These are phyloP conservation scores for Tyrophagus putrescentiae DNA, from an alignment of 1,140 invertebrate genomes.

Conservation along the genomic window DNA sequence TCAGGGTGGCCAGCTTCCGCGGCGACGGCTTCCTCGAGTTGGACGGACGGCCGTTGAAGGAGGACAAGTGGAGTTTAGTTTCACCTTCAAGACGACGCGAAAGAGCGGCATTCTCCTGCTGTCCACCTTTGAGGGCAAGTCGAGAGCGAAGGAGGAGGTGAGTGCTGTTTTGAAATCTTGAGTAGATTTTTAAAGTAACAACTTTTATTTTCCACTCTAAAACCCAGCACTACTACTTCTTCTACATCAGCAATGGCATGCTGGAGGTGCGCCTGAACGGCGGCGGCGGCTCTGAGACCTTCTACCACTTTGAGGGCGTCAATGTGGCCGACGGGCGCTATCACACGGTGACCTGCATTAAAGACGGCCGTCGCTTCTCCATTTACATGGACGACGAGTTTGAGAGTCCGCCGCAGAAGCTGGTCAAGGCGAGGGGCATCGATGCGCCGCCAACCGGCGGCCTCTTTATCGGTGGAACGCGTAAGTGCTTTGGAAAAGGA, in stretches of 20 bases:
- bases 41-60: slow-evolving; percentile 43
- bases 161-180: slow-evolving; percentile 10
- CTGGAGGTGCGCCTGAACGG: slow-evolving; percentile 50
- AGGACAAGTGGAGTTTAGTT: slow-evolving; percentile 48
- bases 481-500: background rate
- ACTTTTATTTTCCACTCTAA: slow-evolving; percentile 22
- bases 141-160: slow-evolving; percentile 26
- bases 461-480: slow-evolving; percentile 49
- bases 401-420: slow-evolving; percentile 37
- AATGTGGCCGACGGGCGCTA: slow-evolving; percentile 28
- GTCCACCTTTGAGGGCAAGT: slow-evolving; percentile 39
- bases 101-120: slow-evolving; percentile 53
- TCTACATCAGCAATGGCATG: slow-evolving; percentile 46
- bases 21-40: slow-evolving; percentile 64
- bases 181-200: slow-evolving; percentile 7
- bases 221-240: slow-evolving; percentile 48
- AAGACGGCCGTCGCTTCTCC: slow-evolving; percentile 21
- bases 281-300: slow-evolving; percentile 48
- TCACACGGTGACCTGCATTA: slow-evolving; percentile 27
- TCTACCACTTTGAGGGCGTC: slow-evolving; percentile 27
- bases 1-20: slow-evolving; percentile 51
- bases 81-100: slow-evolving; percentile 60
- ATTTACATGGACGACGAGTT: slow-evolving; percentile 46
- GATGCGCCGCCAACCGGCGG: slow-evolving; percentile 36
- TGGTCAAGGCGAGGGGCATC: slow-evolving; percentile 36